Percentiles rank a stretch among this genome's conserved stretches.
Conservation (phyloP, 2,888 invertebrate species). For the Sylvicola cinctus region DNA sequence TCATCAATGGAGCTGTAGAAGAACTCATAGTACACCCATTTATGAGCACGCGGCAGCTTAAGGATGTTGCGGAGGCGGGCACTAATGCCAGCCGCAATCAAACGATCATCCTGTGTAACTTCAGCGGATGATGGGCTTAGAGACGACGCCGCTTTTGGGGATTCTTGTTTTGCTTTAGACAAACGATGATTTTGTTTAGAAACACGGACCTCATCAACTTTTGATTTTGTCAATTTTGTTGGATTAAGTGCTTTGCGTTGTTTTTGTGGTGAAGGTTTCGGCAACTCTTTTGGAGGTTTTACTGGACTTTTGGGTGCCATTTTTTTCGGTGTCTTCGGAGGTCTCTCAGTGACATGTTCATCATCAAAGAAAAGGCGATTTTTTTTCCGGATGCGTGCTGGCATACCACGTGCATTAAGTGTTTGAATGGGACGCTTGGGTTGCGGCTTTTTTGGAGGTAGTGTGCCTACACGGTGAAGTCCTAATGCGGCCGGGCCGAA, state of each 20-base stretch:
- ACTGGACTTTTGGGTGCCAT: too few species aligned
- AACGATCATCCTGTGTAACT: conserved; percentile 47
- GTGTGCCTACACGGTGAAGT: conserved; percentile 59
- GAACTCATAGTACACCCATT: conserved; percentile 99
- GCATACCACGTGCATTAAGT: conserved; percentile 73
- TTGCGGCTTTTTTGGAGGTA: conserved; percentile 47
- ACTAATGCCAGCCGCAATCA: conserved; percentile 76
- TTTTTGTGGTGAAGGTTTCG: conserved; percentile 23
- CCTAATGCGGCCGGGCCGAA: conserved; percentile 65
- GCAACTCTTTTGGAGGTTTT: too few species aligned
- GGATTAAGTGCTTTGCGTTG: conserved; percentile 11
- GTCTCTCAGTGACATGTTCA: conserved; percentile 62
- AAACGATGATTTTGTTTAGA: background rate
- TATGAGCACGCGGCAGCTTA: conserved; percentile 94
- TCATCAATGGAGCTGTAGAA: conserved; percentile 98
- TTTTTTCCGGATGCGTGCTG: conserved; percentile 73
- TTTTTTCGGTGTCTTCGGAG: conserved; percentile 30
- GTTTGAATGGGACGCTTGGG: conserved; percentile 54
- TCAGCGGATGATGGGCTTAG: conserved; percentile 5
- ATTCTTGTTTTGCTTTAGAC: conserved; percentile 1
- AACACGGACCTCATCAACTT: too few species aligned
- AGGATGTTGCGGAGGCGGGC: conserved; percentile 75
- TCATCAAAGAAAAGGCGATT: conserved; percentile 80
- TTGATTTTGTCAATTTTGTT: too few species aligned
- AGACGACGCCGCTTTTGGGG: conserved; percentile 4